These are phyloP conservation scores for Halcyon badia DNA, from an alignment of 2,797 vertebrate species.

Conservation along the genomic window DNA sequence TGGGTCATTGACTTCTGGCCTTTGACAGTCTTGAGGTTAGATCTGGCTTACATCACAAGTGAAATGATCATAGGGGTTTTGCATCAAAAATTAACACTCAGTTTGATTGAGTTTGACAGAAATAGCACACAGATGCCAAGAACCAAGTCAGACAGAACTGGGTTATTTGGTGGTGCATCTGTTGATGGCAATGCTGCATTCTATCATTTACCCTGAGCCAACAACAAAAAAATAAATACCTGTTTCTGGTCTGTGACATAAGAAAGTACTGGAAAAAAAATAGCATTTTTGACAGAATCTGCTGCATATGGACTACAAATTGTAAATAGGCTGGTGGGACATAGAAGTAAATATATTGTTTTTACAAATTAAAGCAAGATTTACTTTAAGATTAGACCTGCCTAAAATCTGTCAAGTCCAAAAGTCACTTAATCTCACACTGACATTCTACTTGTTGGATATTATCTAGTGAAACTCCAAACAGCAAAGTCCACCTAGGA, in stretches of 20 bases:
- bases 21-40: conserved; percentile 82
- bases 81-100: conserved; percentile 85
- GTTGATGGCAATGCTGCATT: conserved; percentile 69
- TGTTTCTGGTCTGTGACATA: conserved; percentile 11
- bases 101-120: conserved; percentile 87
- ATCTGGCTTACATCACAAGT: conserved; percentile 85
- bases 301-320: neutral
- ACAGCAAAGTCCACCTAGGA: neutral
- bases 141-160: conserved; percentile 82
- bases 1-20: conserved; percentile 87
- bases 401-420: neutral
- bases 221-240: neutral
- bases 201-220: conserved; percentile 65
- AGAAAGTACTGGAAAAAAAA: neutral
- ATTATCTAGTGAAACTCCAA: neutral
- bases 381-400: neutral
- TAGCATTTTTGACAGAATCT: neutral
- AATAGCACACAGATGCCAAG: conserved; percentile 83
- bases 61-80: conserved; percentile 85
- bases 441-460: neutral
- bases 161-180: conserved; percentile 82
- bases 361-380: neutral
- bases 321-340: neutral
- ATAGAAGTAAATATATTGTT: neutral
- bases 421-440: neutral